Evolutionary conservation across 1,140 invertebrate species (phyloP).

Genomic region (Camponotus floridanus): DNA sequence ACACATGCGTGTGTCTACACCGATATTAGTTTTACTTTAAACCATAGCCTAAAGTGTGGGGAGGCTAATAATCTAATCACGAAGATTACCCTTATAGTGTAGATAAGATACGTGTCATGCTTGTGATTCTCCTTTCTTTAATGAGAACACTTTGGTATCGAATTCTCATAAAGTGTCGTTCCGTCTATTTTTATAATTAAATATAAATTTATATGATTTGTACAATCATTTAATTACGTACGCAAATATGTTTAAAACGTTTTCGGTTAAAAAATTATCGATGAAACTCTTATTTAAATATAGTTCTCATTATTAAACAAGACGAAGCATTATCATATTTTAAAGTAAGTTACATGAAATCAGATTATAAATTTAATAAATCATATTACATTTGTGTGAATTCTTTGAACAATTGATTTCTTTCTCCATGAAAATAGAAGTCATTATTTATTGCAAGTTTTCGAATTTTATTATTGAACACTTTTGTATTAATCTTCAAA

Average conservation of each 20-base stretch:
- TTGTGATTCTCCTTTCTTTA: slow-evolving; percentile 33
- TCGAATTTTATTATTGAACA: not conserved
- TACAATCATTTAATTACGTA: not conserved
- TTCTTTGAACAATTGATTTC: not conserved
- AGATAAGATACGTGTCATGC: not conserved
- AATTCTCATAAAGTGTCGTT: slow-evolving; percentile 52
- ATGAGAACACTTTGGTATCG: not conserved
- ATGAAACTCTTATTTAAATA: not conserved
- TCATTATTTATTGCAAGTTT: not conserved
- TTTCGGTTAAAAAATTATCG: not conserved
- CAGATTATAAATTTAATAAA: too few relatives aligned
- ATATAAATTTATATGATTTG: slow-evolving; percentile 19
- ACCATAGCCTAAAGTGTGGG: slow-evolving; percentile 25
- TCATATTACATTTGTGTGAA: too few relatives aligned
- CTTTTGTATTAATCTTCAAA: not conserved
- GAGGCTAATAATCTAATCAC: slow-evolving; percentile 46
- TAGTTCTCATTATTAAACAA: too few relatives aligned
- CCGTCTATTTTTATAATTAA: not conserved
- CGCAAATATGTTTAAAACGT: not conserved
- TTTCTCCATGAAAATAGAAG: not conserved
- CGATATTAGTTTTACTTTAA: slow-evolving; percentile 55
- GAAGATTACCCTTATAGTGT: slow-evolving; percentile 10
- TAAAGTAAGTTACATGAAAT: too few relatives aligned
- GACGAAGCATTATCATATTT: too few relatives aligned
- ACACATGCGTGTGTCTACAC: slow-evolving; percentile 15